Evolutionary conservation across 1,140 invertebrate genomes (phyloP), one percentile per base, ranked within the genome.

Genomic region (Zaprionus davidi): DNA sequence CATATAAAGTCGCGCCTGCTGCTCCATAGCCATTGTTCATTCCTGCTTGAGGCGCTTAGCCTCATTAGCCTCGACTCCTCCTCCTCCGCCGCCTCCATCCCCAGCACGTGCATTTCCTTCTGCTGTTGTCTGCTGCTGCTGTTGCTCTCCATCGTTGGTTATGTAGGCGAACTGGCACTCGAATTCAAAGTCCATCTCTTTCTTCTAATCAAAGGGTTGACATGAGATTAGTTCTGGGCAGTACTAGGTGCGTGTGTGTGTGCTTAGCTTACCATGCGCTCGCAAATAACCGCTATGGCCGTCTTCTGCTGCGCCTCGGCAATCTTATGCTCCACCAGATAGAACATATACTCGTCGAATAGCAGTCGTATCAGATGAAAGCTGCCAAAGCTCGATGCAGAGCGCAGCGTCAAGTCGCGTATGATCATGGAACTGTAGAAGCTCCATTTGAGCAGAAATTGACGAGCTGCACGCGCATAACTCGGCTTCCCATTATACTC

Each of bases 341-440:
- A 99, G 94, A 99, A 99, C 97, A 99, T 99, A 92, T 99, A 99
- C 93, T 99, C 99, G 93, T 99, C 99, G 93, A 99, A 99, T 22
- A 99, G 94, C 76, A 99, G 94, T 53, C 99, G 96, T 86, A 99
- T 99, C 55, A 99, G 95, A 94, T 99, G 99, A 94, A 99, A 99
- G 66, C 98, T 99, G 41, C 99, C 99, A 94, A 99, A 99, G 93
- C 98, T 99, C 12, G 98, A 97, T 24, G 99, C 99, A 77, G 98
- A 99, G 87, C 99, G 95, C 58, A 99, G 93, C 44, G 98, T 99
- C 63, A 99, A 94, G 94, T 99, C 98, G 36, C 98, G 94, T 82
- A 99, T 99, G 15, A 99, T 97, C 96, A 99, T 98, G 28, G 98
- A 99, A 94, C 98, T 99, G 93, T 99, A 99, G 94, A 99, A 99